Percentiles rank a stretch among this genome's conserved stretches.
Conservation (phyloP, 2,797 vertebrate species). For the Thunnus albacares region DNA sequence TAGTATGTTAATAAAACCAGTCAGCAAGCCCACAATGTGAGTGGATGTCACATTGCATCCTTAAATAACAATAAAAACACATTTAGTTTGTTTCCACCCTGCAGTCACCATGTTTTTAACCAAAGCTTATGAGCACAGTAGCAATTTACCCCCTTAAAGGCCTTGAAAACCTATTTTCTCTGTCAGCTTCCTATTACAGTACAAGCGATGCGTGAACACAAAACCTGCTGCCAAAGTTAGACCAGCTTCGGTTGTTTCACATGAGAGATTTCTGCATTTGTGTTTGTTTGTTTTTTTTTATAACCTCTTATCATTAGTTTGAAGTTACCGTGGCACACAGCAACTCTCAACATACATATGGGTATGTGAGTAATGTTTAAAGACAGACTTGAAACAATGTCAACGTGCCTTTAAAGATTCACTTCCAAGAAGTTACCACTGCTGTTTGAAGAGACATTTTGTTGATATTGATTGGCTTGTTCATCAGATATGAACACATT, state of each 20-base stretch:
- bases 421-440: neutral
- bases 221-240: neutral
- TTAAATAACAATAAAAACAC: neutral
- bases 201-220: neutral
- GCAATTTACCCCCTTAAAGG: neutral
- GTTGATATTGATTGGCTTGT: neutral
- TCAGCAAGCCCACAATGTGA: neutral
- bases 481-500: neutral
- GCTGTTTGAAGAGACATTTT: too few relatives aligned
- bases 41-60: neutral
- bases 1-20: slow-evolving; percentile 25
- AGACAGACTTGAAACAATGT: neutral
- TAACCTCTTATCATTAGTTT: neutral
- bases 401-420: neutral
- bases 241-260: too few relatives aligned
- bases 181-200: neutral
- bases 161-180: too few relatives aligned
- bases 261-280: neutral
- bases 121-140: neutral
- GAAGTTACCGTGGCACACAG: too few relatives aligned
- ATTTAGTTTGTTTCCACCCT: too few relatives aligned
- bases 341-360: neutral
- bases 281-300: neutral
- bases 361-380: neutral
- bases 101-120: too few relatives aligned